phyloP scores from a whole-genome alignment of 2,113 vertebrate genomes.

The Gnathonemus echidnorhynchus region DNA sequence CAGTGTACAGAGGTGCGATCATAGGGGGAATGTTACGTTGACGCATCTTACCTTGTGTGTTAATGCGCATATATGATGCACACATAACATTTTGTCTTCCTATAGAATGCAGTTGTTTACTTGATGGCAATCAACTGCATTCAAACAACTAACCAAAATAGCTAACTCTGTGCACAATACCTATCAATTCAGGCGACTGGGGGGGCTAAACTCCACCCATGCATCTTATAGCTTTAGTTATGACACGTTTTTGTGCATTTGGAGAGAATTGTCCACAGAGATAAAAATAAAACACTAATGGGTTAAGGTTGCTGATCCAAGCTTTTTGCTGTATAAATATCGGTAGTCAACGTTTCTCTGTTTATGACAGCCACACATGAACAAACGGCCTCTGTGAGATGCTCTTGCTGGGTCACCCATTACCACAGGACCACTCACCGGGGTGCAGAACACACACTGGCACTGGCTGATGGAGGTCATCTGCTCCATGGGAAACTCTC shows the following conservation, averaged over 20 bases:
- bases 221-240: background rate
- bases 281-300: background rate
- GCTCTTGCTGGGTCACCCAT: background rate
- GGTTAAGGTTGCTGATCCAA: background rate
- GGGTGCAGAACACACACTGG: slow-evolving; percentile 77
- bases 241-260: background rate
- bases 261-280: background rate
- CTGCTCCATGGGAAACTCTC: slow-evolving; percentile 73
- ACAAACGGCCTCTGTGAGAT: background rate
- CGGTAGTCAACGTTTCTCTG: background rate
- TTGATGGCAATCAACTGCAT: background rate
- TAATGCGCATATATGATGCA: background rate
- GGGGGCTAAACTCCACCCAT: background rate
- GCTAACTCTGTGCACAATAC: background rate
- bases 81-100: background rate
- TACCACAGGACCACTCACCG: slow-evolving; percentile 55
- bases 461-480: slow-evolving; percentile 80
- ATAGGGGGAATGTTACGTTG: background rate
- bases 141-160: background rate
- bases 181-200: background rate
- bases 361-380: background rate
- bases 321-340: background rate
- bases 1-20: background rate
- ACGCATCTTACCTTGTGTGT: background rate
- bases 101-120: background rate